Conservation (phyloP, 1,140 invertebrate genomes). For the Bacillus rossius region DNA sequence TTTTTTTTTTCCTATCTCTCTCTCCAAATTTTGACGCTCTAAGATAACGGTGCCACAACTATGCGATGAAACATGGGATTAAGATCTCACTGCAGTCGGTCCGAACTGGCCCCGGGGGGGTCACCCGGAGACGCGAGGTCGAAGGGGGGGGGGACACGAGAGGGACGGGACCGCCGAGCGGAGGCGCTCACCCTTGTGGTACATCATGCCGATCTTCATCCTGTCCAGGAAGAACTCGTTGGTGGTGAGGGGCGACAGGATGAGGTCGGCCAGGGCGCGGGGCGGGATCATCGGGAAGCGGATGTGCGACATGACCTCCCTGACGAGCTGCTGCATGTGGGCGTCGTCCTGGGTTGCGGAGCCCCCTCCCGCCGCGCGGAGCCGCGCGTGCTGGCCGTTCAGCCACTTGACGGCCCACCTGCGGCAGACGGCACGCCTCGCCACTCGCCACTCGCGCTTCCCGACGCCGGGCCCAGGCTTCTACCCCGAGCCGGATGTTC, state of each 20-base stretch:
- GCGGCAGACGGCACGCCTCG: neutral
- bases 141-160: too few species aligned
- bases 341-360: conserved; percentile 42
- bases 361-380: conserved; percentile 32
- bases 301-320: conserved; percentile 68
- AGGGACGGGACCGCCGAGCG: too few species aligned
- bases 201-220: conserved; percentile 85
- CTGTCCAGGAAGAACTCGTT: conserved; percentile 85
- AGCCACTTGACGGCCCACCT: conserved; percentile 69
- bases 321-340: conserved; percentile 60
- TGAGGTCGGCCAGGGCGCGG: conserved; percentile 69
- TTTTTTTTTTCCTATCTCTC: too few species aligned
- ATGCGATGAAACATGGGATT: too few species aligned
- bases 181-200: conserved; percentile 71
- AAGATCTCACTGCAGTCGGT: too few species aligned
- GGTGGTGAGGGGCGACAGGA: conserved; percentile 70
- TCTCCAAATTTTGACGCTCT: too few species aligned
- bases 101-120: too few species aligned
- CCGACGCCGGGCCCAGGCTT: too few species aligned
- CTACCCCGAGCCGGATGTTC: too few species aligned
- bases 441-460: too few species aligned
- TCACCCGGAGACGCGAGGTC: too few species aligned
- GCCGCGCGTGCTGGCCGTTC: conserved; percentile 50
- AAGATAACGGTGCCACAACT: too few species aligned
- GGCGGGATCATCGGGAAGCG: conserved; percentile 93